A percentile compares a stretch with the other conserved stretches of the same genome.
phyloP scores from a whole-genome alignment of 2,888 invertebrate genomes.

The Andrena bicolor region DNA sequence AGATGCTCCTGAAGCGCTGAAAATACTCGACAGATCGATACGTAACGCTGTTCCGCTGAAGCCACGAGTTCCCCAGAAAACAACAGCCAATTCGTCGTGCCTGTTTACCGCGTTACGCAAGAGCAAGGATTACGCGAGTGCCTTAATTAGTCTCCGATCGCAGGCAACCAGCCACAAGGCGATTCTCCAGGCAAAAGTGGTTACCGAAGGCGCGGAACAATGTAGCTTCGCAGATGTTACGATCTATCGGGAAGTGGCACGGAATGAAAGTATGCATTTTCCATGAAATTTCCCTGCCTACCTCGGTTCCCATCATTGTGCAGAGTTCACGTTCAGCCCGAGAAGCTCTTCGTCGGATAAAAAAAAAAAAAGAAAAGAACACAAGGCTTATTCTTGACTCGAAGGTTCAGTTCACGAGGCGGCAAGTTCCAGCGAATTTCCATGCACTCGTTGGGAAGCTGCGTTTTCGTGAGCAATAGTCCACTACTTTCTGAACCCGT shows the following conservation, averaged over 20 bases:
- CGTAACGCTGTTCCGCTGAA: not conserved
- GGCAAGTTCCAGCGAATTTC: not conserved
- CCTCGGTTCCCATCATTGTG: not conserved
- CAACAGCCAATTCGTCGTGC: not conserved
- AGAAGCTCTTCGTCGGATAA: not conserved
- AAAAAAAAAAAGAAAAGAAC: no score
- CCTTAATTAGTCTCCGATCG: slow-evolving; percentile 48
- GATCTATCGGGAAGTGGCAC: slow-evolving; percentile 20
- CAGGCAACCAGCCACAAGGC: slow-evolving; percentile 13
- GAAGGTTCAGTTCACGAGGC: not conserved
- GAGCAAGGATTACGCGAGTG: slow-evolving; percentile 20
- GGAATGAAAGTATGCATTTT: slow-evolving; percentile 31
- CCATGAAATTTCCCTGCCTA: slow-evolving; percentile 18
- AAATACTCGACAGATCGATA: not conserved
- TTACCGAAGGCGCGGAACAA: slow-evolving; percentile 34
- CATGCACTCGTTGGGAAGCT: not conserved
- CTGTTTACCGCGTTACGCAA: slow-evolving; percentile 20
- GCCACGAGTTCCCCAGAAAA: not conserved
- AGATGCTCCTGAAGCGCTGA: no score
- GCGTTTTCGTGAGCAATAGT: not conserved
- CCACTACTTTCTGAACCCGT: not conserved
- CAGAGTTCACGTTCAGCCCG: not conserved
- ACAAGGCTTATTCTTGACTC: no score
- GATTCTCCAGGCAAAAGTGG: slow-evolving; percentile 32
- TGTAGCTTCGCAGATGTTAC: slow-evolving; percentile 8